A percentile compares a stretch with the other conserved stretches of the same genome.
phyloP scores from a whole-genome alignment of 2,888 invertebrate genomes.

The Philereme transversata region DNA sequence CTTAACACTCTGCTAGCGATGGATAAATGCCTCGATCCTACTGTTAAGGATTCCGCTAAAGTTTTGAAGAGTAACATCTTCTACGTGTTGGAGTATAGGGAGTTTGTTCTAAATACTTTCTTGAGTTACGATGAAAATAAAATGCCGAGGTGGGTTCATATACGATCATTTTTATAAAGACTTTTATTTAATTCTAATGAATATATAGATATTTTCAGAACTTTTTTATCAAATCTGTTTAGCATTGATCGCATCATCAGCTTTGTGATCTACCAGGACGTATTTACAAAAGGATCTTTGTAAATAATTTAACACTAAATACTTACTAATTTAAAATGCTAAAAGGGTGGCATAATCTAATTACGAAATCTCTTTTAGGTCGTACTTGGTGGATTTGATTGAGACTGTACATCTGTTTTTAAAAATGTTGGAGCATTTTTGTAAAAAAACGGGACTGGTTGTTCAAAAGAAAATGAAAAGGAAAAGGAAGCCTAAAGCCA shows the following conservation, averaged over 20 bases:
- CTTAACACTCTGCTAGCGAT: slow-evolving; percentile 92
- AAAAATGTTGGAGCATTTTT: slow-evolving; percentile 93
- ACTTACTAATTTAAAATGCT: slow-evolving; percentile 10
- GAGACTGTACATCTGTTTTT: slow-evolving; percentile 96
- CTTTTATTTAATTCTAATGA: neutral
- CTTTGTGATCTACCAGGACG: too few relatives aligned
- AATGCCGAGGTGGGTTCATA: slow-evolving; percentile 87
- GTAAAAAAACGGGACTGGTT: slow-evolving; percentile 86
- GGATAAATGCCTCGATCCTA: slow-evolving; percentile 89
- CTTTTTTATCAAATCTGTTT: too few relatives aligned
- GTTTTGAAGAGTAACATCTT: slow-evolving; percentile 96
- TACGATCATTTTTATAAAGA: neutral
- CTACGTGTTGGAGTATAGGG: slow-evolving; percentile 97
- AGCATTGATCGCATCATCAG: too few relatives aligned
- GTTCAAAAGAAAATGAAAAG: slow-evolving; percentile 87
- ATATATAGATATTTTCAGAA: too few relatives aligned
- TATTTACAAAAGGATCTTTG: neutral
- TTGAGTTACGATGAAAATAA: slow-evolving; percentile 92
- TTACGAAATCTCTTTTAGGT: slow-evolving; percentile 71
- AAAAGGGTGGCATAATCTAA: slow-evolving; percentile 18
- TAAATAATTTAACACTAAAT: neutral
- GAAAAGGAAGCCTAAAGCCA: slow-evolving; percentile 73
- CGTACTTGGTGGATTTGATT: slow-evolving; percentile 93
- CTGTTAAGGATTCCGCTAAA: slow-evolving; percentile 90
- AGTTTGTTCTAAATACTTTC: slow-evolving; percentile 92